phyloP scores from a whole-genome alignment of 1,140 invertebrate genomes.

The Pseudomyrmex concolor region DNA sequence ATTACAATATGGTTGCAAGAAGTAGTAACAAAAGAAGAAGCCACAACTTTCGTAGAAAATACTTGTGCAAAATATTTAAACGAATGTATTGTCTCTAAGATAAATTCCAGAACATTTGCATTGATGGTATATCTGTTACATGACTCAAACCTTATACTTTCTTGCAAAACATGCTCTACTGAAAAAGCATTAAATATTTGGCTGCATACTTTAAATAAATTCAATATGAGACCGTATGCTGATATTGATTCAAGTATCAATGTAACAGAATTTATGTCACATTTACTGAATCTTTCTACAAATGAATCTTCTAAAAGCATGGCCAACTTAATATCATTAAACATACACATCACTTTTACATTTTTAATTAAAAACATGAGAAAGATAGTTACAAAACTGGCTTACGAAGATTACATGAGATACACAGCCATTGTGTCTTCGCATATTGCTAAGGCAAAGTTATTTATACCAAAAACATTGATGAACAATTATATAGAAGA shows the following conservation, averaged over 20 bases:
- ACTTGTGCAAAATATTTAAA: constrained; percentile 43
- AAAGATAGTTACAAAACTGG: constrained; percentile 22
- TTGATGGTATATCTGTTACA: constrained; percentile 61
- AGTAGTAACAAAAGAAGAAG: constrained; percentile 25
- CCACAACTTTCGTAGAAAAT: constrained; percentile 53
- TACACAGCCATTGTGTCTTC: constrained; percentile 36
- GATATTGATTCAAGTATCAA: constrained; percentile 42
- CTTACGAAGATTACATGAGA: constrained; percentile 56
- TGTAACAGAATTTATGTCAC: constrained; percentile 61
- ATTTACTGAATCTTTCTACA: constrained; percentile 55
- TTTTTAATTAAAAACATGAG: constrained; percentile 60
- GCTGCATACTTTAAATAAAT: constrained; percentile 36
- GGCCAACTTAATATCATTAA: constrained; percentile 19
- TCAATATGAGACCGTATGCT: constrained; percentile 67
- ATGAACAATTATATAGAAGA: constrained; percentile 27
- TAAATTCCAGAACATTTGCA: constrained; percentile 57
- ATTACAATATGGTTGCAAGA: constrained; percentile 60
- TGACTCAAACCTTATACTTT: constrained; percentile 60
- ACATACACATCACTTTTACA: constrained; percentile 38
- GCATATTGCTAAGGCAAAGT: constrained; percentile 44
- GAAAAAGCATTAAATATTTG: constrained; percentile 37
- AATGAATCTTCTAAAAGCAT: neutral
- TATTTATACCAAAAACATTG: constrained; percentile 41
- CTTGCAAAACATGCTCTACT: constrained; percentile 23
- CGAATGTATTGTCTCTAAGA: neutral